Percentiles rank a stretch among this genome's conserved stretches.
phyloP scores from a whole-genome alignment of 2,113 vertebrate genomes.

The Alaudala cheleensis region DNA sequence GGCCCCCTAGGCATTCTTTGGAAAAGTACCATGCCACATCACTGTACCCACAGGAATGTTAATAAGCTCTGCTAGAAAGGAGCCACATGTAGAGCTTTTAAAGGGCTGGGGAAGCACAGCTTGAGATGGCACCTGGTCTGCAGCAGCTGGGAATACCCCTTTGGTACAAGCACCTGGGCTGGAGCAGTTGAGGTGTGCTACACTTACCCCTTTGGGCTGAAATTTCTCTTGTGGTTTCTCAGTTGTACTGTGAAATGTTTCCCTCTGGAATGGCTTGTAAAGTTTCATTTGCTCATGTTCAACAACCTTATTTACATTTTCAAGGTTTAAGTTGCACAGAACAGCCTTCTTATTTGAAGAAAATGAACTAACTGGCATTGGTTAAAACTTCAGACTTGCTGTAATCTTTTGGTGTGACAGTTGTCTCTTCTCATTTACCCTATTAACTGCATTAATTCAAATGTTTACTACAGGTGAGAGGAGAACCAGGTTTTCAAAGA shows the following conservation, averaged over 20 bases:
- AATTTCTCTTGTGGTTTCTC: slow-evolving; percentile 54
- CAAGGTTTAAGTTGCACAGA: slow-evolving; percentile 6
- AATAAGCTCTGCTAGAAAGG: slow-evolving; percentile 14
- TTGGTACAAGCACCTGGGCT: slow-evolving; percentile 28
- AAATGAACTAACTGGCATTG: slow-evolving; percentile 3
- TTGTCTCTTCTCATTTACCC: not conserved
- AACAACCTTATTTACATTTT: slow-evolving; percentile 37
- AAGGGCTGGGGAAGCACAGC: slow-evolving; percentile 4
- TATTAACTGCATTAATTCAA: slow-evolving; percentile 27
- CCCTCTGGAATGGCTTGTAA: slow-evolving; percentile 45
- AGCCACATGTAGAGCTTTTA: not conserved
- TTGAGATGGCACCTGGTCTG: slow-evolving; percentile 22
- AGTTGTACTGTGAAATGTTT: slow-evolving; percentile 32
- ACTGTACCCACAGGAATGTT: slow-evolving; percentile 21
- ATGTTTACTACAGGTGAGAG: not conserved
- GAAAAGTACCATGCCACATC: slow-evolving; percentile 15
- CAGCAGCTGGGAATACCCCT: slow-evolving; percentile 32
- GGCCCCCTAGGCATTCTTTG: slow-evolving; percentile 18
- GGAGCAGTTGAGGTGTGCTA: slow-evolving; percentile 6
- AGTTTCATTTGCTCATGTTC: slow-evolving; percentile 28
- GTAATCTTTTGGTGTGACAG: not conserved
- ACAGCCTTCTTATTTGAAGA: slow-evolving; percentile 10
- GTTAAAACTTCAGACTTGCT: not conserved
- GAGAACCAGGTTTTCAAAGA: slow-evolving; percentile 21
- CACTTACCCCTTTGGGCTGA: slow-evolving; percentile 58